Evolutionary conservation across 1,140 invertebrate species (phyloP), one percentile per base, ranked within the genome.

Genomic region (Rhynchophorus ferrugineus): DNA sequence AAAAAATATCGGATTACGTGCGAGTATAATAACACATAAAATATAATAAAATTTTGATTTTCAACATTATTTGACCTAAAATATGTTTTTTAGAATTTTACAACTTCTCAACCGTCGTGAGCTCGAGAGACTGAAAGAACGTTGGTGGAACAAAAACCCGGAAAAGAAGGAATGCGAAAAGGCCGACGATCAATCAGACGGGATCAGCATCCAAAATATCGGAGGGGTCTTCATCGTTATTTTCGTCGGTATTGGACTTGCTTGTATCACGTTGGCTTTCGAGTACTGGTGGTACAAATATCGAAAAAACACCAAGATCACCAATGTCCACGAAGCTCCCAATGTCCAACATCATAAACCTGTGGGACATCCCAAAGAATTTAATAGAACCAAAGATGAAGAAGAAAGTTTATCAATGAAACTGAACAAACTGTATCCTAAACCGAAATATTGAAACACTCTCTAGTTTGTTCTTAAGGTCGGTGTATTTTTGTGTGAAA

Each of bases 191-290:
- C 89, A 96, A 69, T 91, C 86, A 11, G 93, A 95, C 61, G 94
- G 95, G 29, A 98, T 98, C 62, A 94, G 90, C 49, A 96, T 98
- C 56, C 82, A 94, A 59, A 98, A 98, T 67, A 98, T 98, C 54
- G 92, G 95, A 34, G 95, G 95, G 0, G 94, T 98, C 0, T 98
- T 98, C 64, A 93, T 98, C 37, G 89, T 95, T 0, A 95, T 96
- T 56, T 91, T 95, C 60, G 89, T 93, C 42, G 93, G 93, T 0
- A 95, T 96, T 35, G 86, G 85, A 0, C 73, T 95, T 61, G 91
- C 94, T 7, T 91, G 92, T 59, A 71, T 96, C 19, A 95, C 92
- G 0, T 72, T 98, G n/a, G 84, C 83, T 0, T 83, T 94, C 36
- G 95, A 98, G 70, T 97, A 95, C 63, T 96, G 91, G 83, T 95